Evolutionary conservation across 2,888 invertebrate species (phyloP), one percentile per base, ranked within the genome.

Genomic region (Zhuqinia jingwanae): DNA sequence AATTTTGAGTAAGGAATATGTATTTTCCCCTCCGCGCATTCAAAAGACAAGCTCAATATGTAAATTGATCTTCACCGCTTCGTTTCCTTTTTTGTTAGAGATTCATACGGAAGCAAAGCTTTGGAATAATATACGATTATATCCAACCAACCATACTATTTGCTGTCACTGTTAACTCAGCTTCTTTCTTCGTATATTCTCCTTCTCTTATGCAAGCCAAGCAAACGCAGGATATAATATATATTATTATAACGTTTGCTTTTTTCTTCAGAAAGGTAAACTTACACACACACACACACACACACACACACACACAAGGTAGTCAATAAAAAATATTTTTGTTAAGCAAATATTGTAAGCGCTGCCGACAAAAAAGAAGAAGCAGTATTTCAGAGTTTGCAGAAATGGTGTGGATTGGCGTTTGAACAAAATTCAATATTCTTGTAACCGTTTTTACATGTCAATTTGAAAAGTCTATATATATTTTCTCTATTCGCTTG

Each of bases 31-130:
- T 58, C 63, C 36, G 53, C 13, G 42, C 27, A 20, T 60, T n/a
- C n/a, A n/a, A n/a, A n/a, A 36, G 36, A 8, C 20, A 36, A 73
- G 42, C 73, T 85, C 58, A 73, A 85, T 80, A 86, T 86, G 80
- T 86, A 80, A 86, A 86, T 86, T 86, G 85, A 85, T 85, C 79
- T 85, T 85, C 73, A 50, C 56, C 70, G 85, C 79, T 85, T 85
- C 85, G 79, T 85, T 85, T 79, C 79, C 73, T 53, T 73, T 79
- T 85, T 68, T 76, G 65, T 83, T 50, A 25, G 65, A 53, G 65
- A 65, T 75, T 82, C 82, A 65, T 42, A 78, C 20, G 78, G 30
- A 83, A 76, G 53, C 25, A 81, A 42, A 53, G 83, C 75, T 27
- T 70, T 65, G 70, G 77, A 84, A 84, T 68, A 78, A 77, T 78